A percentile compares a stretch with the other conserved stretches of the same genome.
Evolutionary conservation across 1,140 invertebrate genomes (phyloP).

Genomic region (Papilio aristodemus): DNA sequence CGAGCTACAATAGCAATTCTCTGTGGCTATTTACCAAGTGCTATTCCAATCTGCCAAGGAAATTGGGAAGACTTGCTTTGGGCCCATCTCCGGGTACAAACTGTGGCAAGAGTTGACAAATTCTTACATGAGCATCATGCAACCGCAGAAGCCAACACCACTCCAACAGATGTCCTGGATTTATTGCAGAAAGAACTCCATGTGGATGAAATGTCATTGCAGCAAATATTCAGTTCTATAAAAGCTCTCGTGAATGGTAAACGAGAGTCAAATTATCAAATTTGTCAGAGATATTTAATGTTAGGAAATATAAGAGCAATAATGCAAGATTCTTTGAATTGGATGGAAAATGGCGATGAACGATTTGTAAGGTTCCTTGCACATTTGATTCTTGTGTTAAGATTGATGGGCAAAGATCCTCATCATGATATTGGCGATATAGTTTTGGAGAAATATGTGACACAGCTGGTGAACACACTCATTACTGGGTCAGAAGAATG

Average conservation of each 20-base stretch:
- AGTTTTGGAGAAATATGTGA: slow-evolving; percentile 86
- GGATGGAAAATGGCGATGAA: slow-evolving; percentile 64
- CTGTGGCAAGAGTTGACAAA: slow-evolving; percentile 92
- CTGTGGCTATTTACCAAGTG: slow-evolving; percentile 90
- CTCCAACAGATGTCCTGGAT: slow-evolving; percentile 84
- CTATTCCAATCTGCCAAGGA: slow-evolving; percentile 86
- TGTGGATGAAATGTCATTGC: slow-evolving; percentile 81
- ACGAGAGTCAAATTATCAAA: slow-evolving; percentile 76
- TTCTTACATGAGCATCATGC: slow-evolving; percentile 82
- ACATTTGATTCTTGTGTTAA: slow-evolving; percentile 91
- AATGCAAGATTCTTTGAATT: slow-evolving; percentile 68
- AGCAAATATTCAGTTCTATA: slow-evolving; percentile 85
- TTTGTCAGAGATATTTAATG: slow-evolving; percentile 72
- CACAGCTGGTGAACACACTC: slow-evolving; percentile 85
- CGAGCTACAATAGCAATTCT: slow-evolving; percentile 88
- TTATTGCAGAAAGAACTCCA: slow-evolving; percentile 88
- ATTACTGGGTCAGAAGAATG: slow-evolving; percentile 78
- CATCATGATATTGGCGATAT: slow-evolving; percentile 85
- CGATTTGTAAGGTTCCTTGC: slow-evolving; percentile 90
- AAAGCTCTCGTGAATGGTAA: slow-evolving; percentile 74
- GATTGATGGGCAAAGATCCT: slow-evolving; percentile 86
- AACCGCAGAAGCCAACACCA: slow-evolving; percentile 79
- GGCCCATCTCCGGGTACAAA: slow-evolving; percentile 91
- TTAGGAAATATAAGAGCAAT: slow-evolving; percentile 72
- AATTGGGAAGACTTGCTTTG: slow-evolving; percentile 95